These are phyloP conservation scores for Ophiodon elongatus DNA, from an alignment of 2,113 vertebrate species.

Conservation along the genomic window DNA sequence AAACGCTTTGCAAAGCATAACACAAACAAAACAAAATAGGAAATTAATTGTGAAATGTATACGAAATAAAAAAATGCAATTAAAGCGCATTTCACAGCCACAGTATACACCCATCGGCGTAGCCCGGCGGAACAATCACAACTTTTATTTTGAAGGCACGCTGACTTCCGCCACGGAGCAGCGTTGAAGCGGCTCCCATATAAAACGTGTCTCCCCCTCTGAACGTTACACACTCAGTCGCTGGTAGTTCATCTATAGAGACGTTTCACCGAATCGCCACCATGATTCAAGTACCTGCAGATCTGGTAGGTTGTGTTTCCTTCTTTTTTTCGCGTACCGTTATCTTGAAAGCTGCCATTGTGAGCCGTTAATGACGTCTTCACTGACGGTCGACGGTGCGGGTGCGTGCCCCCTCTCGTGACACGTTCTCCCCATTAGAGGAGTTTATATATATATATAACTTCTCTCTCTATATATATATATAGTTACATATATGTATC, in stretches of 20 bases:
- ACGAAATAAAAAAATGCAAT: neutral
- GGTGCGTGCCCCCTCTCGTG: neutral
- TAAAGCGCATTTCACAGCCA: too few relatives aligned
- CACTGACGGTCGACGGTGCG: neutral
- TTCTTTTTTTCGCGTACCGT: neutral
- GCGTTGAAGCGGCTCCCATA: neutral
- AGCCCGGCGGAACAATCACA: neutral
- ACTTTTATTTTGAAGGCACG: slow-evolving; percentile 12
- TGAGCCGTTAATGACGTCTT: neutral
- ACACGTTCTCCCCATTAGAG: neutral
- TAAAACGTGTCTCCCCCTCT: neutral
- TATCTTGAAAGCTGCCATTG: neutral
- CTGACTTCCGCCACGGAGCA: neutral
- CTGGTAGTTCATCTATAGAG: too few relatives aligned
- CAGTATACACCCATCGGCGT: too few relatives aligned
- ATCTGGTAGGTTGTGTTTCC: neutral
- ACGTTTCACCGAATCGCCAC: too few relatives aligned
- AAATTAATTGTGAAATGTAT: neutral
- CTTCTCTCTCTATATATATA: too few relatives aligned
- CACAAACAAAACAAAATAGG: neutral
- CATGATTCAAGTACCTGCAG: too few relatives aligned
- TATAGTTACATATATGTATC: too few relatives aligned
- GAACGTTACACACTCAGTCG: too few relatives aligned
- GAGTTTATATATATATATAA: too few relatives aligned
- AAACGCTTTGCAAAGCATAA: neutral